Percentiles rank a stretch among this genome's conserved stretches.
phyloP scores from a whole-genome alignment of 2,888 invertebrate genomes.

The Alloscopus bannaensis region DNA sequence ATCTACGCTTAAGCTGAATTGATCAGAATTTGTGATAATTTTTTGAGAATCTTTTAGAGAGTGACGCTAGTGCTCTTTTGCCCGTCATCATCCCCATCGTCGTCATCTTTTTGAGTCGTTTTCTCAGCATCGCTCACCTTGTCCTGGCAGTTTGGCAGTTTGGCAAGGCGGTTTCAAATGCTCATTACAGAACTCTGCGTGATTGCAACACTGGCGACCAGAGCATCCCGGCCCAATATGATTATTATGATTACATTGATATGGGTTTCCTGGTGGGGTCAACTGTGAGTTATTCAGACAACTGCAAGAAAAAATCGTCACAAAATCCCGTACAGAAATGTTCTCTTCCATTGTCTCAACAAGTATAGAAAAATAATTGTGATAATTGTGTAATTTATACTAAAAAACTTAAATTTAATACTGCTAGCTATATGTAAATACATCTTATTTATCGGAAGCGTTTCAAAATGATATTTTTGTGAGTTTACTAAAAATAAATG shows the following conservation, averaged over 20 bases:
- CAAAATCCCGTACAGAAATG: slow-evolving; percentile 57
- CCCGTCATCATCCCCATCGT: slow-evolving; percentile 5
- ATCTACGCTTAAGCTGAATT: not conserved
- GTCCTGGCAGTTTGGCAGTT: slow-evolving; percentile 69
- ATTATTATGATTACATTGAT: slow-evolving; percentile 43
- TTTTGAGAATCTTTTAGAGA: not conserved
- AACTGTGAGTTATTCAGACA: slow-evolving; percentile 45
- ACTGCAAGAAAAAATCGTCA: slow-evolving; percentile 66
- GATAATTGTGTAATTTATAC: not conserved
- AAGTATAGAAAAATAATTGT: slow-evolving; percentile 21
- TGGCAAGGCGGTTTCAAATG: slow-evolving; percentile 76
- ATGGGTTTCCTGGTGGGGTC: slow-evolving; percentile 41
- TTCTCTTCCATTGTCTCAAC: too few species aligned
- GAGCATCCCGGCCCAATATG: slow-evolving; percentile 38
- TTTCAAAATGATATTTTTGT: too few species aligned
- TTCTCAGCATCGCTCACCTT: slow-evolving; percentile 58
- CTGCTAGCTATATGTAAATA: too few species aligned
- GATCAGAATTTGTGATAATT: not conserved
- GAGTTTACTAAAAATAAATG: too few species aligned
- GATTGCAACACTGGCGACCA: slow-evolving; percentile 79
- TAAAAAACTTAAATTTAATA: not conserved
- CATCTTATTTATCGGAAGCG: too few species aligned
- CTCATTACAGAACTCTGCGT: slow-evolving; percentile 84
- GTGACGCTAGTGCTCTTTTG: not conserved
- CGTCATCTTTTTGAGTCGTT: not conserved